phyloP scores from a whole-genome alignment of 2,888 invertebrate genomes.

The Amblyjoppa proteus region DNA sequence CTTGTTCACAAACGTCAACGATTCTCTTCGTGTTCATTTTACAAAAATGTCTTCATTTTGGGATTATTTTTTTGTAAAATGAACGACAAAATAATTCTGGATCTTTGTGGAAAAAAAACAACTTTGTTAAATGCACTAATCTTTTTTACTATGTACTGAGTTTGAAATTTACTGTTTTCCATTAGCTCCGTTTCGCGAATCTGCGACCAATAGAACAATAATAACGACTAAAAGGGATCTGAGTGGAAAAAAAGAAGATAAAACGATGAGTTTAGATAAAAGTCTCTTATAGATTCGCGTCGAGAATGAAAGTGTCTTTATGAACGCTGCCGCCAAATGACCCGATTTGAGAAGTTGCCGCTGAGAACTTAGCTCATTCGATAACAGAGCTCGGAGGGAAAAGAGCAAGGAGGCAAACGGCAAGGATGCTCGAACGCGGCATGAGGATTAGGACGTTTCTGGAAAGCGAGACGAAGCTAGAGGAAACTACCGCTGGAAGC shows the following conservation, averaged over 20 bases:
- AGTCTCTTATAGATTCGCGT: not conserved
- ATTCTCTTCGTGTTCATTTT: too few relatives aligned
- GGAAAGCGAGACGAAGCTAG: slow-evolving; percentile 23
- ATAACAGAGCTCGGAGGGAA: slow-evolving; percentile 69
- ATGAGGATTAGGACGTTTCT: slow-evolving; percentile 56
- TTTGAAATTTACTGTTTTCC: too few relatives aligned
- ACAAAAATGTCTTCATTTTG: too few relatives aligned
- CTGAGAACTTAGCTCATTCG: slow-evolving; percentile 70
- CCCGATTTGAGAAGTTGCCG: slow-evolving; percentile 69
- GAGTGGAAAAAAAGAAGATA: not conserved
- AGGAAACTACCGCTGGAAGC: slow-evolving; percentile 42
- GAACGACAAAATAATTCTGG: too few relatives aligned
- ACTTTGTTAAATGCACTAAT: too few relatives aligned
- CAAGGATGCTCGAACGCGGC: slow-evolving; percentile 47
- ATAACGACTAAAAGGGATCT: not conserved
- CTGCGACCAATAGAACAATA: too few relatives aligned
- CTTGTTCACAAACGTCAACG: too few relatives aligned
- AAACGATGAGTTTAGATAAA: not conserved
- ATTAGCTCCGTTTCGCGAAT: too few relatives aligned
- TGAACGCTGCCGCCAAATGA: slow-evolving; percentile 57
- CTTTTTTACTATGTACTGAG: too few relatives aligned
- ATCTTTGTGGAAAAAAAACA: too few relatives aligned
- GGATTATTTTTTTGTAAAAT: too few relatives aligned
- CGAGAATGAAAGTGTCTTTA: slow-evolving; percentile 47
- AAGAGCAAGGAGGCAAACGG: slow-evolving; percentile 40